These are phyloP conservation scores for Hybos culiciformis DNA, from an alignment of 2,888 invertebrate species.

Conservation along the genomic window DNA sequence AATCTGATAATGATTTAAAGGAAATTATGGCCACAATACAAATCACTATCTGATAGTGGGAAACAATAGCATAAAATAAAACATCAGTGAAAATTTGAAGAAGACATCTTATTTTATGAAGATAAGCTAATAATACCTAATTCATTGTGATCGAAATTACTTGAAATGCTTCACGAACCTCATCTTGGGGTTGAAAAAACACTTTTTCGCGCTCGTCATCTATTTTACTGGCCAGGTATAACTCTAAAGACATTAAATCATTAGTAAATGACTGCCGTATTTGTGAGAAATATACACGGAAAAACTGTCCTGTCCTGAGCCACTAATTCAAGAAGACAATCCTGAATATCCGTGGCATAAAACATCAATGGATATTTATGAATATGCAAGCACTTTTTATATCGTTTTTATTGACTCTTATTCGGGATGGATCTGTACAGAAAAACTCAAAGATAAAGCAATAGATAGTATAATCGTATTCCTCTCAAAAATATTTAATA, in stretches of 20 bases:
- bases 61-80: no score
- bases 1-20: no score
- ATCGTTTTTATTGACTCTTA: conserved; percentile 9
- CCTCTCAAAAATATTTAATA: background rate
- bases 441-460: conserved; percentile 8
- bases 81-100: no score
- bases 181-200: conserved; percentile 21
- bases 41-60: no score
- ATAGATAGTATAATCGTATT: conserved; percentile 9
- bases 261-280: conserved; percentile 1
- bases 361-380: conserved; percentile 1
- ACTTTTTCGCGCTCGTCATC: conserved; percentile 15
- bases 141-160: no score
- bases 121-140: no score
- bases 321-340: conserved; percentile 2
- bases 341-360: conserved; percentile 4
- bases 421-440: conserved; percentile 4
- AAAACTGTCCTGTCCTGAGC: conserved; percentile 9
- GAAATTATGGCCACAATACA: no score
- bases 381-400: conserved; percentile 2
- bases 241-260: conserved; percentile 18
- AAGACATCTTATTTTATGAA: no score
- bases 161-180: conserved; percentile 20
- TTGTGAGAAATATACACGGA: conserved; percentile 9
- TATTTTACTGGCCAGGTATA: conserved; percentile 23